phyloP scores from a whole-genome alignment of 2,888 invertebrate genomes.

The Agonopterix subpropinquella region DNA sequence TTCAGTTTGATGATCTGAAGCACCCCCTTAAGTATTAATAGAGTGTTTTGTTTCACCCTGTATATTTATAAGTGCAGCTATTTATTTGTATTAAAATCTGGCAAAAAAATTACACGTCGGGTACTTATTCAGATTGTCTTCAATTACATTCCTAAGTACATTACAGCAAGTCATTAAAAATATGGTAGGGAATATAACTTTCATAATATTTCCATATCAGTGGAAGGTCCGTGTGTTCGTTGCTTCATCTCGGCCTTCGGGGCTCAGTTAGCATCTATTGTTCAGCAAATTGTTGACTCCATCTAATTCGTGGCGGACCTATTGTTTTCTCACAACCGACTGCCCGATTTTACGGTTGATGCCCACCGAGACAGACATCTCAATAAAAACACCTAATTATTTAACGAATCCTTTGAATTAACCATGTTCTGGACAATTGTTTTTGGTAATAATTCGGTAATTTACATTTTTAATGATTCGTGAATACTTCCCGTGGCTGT shows the following conservation, averaged over 20 bases:
- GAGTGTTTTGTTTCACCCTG: too few species aligned
- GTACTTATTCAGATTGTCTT: too few species aligned
- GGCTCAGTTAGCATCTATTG: slow-evolving; percentile 64
- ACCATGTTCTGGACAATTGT: neutral
- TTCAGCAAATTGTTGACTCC: slow-evolving; percentile 61
- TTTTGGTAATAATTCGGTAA: neutral
- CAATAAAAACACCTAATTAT: slow-evolving; percentile 19
- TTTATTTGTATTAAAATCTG: too few species aligned
- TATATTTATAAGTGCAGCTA: too few species aligned
- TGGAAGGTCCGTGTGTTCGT: slow-evolving; percentile 33
- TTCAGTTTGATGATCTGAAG: too few species aligned
- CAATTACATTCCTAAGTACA: too few species aligned
- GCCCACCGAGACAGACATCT: slow-evolving; percentile 33
- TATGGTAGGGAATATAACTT: slow-evolving; percentile 11
- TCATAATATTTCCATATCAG: slow-evolving; percentile 27
- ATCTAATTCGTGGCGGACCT: slow-evolving; percentile 55
- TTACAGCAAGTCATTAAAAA: neutral
- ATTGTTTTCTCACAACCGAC: slow-evolving; percentile 51
- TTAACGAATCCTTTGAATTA: slow-evolving; percentile 1
- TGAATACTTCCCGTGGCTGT: neutral
- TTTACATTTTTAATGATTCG: neutral
- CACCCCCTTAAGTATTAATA: too few species aligned
- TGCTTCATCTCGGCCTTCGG: slow-evolving; percentile 57
- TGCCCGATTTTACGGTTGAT: slow-evolving; percentile 58
- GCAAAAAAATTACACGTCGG: too few species aligned